These are phyloP conservation scores for Hydrolagus affinis DNA, from an alignment of 2,113 vertebrate genomes.

Conservation along the genomic window DNA sequence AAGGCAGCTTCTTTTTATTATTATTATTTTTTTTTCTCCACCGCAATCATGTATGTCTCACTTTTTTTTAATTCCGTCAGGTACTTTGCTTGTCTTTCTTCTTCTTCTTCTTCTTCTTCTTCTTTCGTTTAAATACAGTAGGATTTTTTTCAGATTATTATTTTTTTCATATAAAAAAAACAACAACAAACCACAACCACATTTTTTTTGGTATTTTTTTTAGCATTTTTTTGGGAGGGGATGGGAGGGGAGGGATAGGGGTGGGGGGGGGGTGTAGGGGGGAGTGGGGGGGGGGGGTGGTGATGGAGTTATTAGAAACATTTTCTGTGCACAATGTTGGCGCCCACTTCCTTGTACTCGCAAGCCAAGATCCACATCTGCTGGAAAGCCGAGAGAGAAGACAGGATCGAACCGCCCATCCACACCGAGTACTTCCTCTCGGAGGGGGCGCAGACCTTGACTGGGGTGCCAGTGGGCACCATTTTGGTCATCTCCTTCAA, in stretches of 20 bases:
- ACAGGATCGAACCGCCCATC: slow-evolving; percentile 47
- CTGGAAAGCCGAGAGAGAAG: slow-evolving; percentile 45
- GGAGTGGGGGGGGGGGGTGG: no score
- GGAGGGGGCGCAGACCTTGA: slow-evolving; percentile 39
- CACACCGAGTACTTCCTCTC: slow-evolving; percentile 40
- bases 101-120: no score
- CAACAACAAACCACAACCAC: not conserved
- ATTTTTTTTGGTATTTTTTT: slow-evolving; percentile 1
- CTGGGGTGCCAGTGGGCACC: slow-evolving; percentile 37
- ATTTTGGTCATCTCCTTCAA: slow-evolving; percentile 40
- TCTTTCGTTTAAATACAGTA: not conserved
- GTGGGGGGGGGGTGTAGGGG: no score
- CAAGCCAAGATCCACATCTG: slow-evolving; percentile 40
- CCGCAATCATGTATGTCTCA: no score
- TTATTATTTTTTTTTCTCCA: no score
- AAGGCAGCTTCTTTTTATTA: no score
- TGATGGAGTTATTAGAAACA: slow-evolving; percentile 41
- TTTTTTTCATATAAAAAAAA: no score
- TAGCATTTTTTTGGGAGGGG: not conserved
- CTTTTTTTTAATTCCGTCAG: no score
- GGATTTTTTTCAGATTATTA: not conserved
- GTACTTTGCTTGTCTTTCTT: no score
- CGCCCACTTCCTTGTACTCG: slow-evolving; percentile 44
- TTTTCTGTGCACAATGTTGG: slow-evolving; percentile 42
- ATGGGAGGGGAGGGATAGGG: no score